phyloP scores from a whole-genome alignment of 2,888 invertebrate genomes.

The Muschampia plurimacula region DNA sequence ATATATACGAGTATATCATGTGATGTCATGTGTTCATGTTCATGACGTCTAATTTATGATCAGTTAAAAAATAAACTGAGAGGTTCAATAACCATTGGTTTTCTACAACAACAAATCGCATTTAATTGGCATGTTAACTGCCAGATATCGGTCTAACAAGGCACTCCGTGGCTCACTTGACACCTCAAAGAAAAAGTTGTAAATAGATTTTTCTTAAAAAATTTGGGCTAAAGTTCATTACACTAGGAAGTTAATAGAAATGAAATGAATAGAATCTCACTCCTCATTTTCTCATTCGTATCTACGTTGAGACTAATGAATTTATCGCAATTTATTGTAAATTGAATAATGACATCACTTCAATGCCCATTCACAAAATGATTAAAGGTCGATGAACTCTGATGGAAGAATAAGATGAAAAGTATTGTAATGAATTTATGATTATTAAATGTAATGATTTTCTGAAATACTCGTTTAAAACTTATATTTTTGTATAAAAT shows the following conservation, averaged over 20 bases:
- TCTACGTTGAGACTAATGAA: not conserved
- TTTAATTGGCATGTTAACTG: not conserved
- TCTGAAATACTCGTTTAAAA: too few species aligned
- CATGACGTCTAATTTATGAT: too few species aligned
- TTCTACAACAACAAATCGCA: too few species aligned
- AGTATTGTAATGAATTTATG: too few species aligned
- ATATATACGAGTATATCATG: too few species aligned
- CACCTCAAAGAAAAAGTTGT: not conserved
- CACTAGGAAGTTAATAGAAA: not conserved
- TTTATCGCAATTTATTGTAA: not conserved
- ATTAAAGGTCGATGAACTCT: not conserved
- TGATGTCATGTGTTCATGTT: too few species aligned
- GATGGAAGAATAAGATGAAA: not conserved
- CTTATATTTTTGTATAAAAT: too few species aligned
- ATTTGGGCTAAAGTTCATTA: constrained; percentile 1
- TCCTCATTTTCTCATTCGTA: not conserved
- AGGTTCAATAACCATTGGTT: too few species aligned
- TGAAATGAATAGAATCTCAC: not conserved
- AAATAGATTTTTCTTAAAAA: not conserved
- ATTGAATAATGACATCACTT: not conserved
- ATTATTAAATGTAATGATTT: too few species aligned
- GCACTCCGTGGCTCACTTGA: not conserved
- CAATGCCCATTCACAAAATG: not conserved
- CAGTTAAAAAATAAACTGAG: too few species aligned
- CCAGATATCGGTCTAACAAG: not conserved